Conservation (phyloP, 2,888 invertebrate species). For the Horisme vitalbata region DNA sequence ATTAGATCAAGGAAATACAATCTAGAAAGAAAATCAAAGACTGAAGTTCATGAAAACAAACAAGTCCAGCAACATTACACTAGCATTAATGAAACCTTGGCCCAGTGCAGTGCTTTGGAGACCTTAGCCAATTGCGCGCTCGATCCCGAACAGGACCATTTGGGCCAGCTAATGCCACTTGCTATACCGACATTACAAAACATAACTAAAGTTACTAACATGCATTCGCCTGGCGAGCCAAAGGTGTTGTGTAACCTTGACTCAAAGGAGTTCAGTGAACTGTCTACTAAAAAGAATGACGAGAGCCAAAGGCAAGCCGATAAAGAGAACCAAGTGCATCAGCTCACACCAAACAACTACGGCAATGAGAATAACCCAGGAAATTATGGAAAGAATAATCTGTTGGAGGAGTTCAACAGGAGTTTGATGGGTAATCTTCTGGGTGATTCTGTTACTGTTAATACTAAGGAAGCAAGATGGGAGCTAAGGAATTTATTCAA, state of each 20-base stretch:
- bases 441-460: conserved; percentile 85
- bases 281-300: conserved; percentile 59
- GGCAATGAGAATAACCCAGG: conserved; percentile 53
- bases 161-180: conserved; percentile 72
- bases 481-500: conserved; percentile 85
- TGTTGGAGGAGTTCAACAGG: conserved; percentile 76
- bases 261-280: conserved; percentile 74
- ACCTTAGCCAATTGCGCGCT: conserved; percentile 77
- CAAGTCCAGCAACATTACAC: conserved; percentile 54
- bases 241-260: conserved; percentile 75
- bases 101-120: conserved; percentile 76
- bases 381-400: conserved; percentile 66
- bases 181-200: conserved; percentile 72
- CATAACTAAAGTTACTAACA: conserved; percentile 72
- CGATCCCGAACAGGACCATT: conserved; percentile 72
- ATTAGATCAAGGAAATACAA: conserved; percentile 84
- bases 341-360: conserved; percentile 43
- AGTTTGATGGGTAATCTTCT: conserved; percentile 78
- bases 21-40: conserved; percentile 58
- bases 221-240: conserved; percentile 77
- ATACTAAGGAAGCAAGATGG: conserved; percentile 87
- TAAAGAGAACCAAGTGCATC: conserved; percentile 63
- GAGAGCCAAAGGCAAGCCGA: conserved; percentile 55
- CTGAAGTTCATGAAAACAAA: conserved; percentile 51
- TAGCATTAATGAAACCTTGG: conserved; percentile 68